These are phyloP conservation scores for Cosmia trapezina DNA, from an alignment of 2,888 invertebrate genomes.

Conservation along the genomic window DNA sequence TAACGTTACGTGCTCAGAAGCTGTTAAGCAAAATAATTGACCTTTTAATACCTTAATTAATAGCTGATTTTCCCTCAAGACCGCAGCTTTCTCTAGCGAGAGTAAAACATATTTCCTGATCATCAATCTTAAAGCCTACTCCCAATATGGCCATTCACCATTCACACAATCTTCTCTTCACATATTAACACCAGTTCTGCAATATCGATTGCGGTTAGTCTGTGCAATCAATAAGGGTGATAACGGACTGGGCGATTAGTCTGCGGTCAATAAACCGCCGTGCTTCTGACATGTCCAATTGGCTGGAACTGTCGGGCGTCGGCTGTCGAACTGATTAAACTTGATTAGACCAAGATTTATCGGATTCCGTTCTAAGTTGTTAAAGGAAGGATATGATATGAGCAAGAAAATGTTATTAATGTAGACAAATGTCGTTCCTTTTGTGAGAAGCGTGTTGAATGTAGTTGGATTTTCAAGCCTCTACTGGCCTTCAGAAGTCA, in stretches of 20 bases:
- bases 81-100: conserved; percentile 33
- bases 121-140: conserved; percentile 38
- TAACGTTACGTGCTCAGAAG: background rate
- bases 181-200: conserved; percentile 56
- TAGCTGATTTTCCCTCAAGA: background rate
- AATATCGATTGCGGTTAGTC: conserved; percentile 58
- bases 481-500: conserved; percentile 1
- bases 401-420: background rate
- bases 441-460: background rate
- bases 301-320: conserved; percentile 22
- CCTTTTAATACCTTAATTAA: conserved; percentile 10
- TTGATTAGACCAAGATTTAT: conserved; percentile 31
- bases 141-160: conserved; percentile 46
- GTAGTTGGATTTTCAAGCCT: background rate
- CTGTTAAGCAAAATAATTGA: background rate
- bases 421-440: background rate
- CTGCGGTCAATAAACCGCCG: conserved; percentile 41
- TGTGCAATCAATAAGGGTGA: conserved; percentile 57
- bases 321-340: conserved; percentile 42
- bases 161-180: conserved; percentile 46
- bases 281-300: conserved; percentile 41
- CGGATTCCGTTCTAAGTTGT: conserved; percentile 3
- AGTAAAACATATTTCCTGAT: conserved; percentile 30
- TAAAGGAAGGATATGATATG: conserved; percentile 13
- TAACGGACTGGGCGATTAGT: conserved; percentile 21